phyloP scores from a whole-genome alignment of 2,797 vertebrate species.

The Coilia nasus region DNA sequence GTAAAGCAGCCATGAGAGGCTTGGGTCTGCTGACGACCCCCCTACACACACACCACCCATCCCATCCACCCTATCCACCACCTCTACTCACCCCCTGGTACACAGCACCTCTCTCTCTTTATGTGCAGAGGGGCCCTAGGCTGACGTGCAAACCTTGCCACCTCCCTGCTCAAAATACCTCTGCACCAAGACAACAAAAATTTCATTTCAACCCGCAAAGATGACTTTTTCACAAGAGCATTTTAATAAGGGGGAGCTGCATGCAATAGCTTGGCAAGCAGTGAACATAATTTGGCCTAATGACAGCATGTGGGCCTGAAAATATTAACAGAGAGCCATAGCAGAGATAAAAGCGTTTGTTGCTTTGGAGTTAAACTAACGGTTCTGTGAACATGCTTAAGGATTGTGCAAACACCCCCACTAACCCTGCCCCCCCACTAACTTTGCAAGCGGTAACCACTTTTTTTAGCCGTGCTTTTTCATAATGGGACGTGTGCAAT shows the following conservation, averaged over 20 bases:
- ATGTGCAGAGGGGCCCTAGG: constrained; percentile 66
- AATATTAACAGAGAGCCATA: background rate
- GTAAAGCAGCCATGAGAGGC: constrained; percentile 69
- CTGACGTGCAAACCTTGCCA: constrained; percentile 67
- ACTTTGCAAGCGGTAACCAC: constrained; percentile 50
- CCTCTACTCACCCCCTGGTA: constrained; percentile 55
- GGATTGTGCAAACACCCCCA: background rate
- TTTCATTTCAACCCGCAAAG: constrained; percentile 63
- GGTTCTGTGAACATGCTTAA: background rate
- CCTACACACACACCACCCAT: constrained; percentile 45
- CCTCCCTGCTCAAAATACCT: constrained; percentile 55
- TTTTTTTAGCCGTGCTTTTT: constrained; percentile 46
- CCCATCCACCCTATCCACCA: constrained; percentile 45
- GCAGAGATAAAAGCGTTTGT: background rate
- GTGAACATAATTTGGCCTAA: background rate
- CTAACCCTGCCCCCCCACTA: background rate
- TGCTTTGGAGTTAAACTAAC: background rate
- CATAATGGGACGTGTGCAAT: constrained; percentile 63
- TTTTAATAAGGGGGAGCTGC: constrained; percentile 33
- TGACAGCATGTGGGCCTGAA: background rate
- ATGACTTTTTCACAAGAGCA: constrained; percentile 56
- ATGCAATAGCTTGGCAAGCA: background rate
- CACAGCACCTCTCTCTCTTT: constrained; percentile 61
- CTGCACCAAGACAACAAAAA: constrained; percentile 51
- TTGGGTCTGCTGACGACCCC: constrained; percentile 25